Evolutionary conservation across 2,113 vertebrate genomes (phyloP).

Genomic region (Haemorhous mexicanus): DNA sequence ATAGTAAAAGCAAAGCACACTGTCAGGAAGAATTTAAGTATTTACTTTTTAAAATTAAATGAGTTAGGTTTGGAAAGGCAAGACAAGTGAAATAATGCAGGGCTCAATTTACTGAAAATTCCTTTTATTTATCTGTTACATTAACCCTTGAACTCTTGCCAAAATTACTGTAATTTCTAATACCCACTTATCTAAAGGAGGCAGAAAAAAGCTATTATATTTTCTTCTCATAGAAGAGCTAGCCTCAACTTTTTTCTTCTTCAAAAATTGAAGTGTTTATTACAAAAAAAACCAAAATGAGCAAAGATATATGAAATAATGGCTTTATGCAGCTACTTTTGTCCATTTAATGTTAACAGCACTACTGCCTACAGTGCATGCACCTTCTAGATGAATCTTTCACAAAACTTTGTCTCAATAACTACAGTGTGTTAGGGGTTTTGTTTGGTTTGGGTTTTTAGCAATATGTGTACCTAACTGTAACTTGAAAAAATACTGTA

Average conservation of each 20-base stretch:
- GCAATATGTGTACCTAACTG: not conserved
- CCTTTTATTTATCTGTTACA: slow-evolving; percentile 85
- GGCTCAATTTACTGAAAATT: slow-evolving; percentile 84
- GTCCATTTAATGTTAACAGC: not conserved
- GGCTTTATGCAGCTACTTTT: slow-evolving; percentile 1
- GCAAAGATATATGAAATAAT: slow-evolving; percentile 3
- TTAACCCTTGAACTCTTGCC: slow-evolving; percentile 85
- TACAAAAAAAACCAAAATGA: slow-evolving; percentile 28
- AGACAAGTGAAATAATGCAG: slow-evolving; percentile 85
- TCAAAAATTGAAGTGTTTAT: slow-evolving; percentile 27
- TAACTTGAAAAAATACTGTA: not conserved
- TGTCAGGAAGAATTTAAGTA: slow-evolving; percentile 85
- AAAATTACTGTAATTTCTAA: slow-evolving; percentile 81
- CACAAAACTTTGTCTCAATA: not conserved
- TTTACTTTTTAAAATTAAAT: slow-evolving; percentile 87
- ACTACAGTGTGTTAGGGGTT: not conserved
- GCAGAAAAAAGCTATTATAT: slow-evolving; percentile 42
- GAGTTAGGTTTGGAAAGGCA: slow-evolving; percentile 79
- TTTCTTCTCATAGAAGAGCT: slow-evolving; percentile 53
- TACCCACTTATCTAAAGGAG: slow-evolving; percentile 74
- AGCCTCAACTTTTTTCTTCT: slow-evolving; percentile 38
- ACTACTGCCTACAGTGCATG: not conserved
- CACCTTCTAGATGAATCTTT: not conserved
- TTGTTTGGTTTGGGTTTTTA: not conserved
- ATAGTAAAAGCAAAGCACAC: slow-evolving; percentile 82